Evolutionary conservation across 2,797 vertebrate species (phyloP), one percentile per base, ranked within the genome.

Genomic region (Myripristis jacobus): DNA sequence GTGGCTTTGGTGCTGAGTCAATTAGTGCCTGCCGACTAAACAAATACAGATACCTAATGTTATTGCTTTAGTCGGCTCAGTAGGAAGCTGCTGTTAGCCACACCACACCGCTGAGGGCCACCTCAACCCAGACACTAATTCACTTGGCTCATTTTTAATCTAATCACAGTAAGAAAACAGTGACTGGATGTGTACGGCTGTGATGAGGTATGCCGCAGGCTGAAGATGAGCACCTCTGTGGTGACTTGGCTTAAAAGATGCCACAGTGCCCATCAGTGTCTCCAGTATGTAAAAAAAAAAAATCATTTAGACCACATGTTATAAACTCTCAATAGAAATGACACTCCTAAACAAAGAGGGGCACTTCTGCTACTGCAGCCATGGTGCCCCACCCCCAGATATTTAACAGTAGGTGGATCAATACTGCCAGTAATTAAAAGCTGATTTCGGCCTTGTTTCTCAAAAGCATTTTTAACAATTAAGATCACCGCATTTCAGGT

Each of bases 21-120:
- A 70, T 82, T 72, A 66, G 52, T 0, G 1, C 0, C 9, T 16
- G 4, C 16, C 11, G 57, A 52, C 15, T 55, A 47, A 59, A 81
- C 47, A 75, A 66, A 77, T 27, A 67, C 31, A 54, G 71, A 51
- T 18, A 19, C 6, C 11, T 43, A 62, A 63, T 50, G 47, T 68
- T 51, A 65, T 79, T n/a, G 22, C 24, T 67, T 9, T 0, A n/a
- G 18, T 48, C 64, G 47, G 61, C 59, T 68, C 22, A 15, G 54
- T n/a, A 22, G 59, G 59, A 24, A 62, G 18, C 15, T 16, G 22
- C 50, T 48, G 57, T 36, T 2, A 31, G 56, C 55, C 27, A 52
- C 47, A 21, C 43, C 36, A 11, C 47, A 64, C 2, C 0, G 19
- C 57, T 52, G 51, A 68, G 18, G 29, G 54, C 53, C 50, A 44